phyloP scores from a whole-genome alignment of 1,140 invertebrate genomes.

The Rhyacophila brunnea region DNA sequence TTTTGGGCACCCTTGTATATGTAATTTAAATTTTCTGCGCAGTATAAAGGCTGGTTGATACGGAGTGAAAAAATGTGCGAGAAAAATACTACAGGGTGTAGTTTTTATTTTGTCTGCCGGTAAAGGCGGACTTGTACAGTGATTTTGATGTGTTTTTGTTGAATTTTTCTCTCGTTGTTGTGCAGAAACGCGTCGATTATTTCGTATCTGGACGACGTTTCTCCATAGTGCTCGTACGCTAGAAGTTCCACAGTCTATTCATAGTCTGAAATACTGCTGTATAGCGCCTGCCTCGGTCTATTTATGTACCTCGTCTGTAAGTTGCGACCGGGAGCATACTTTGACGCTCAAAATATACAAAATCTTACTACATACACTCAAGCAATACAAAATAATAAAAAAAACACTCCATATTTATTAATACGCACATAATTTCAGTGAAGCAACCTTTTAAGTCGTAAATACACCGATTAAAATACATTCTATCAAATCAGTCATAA shows the following conservation, averaged over 20 bases:
- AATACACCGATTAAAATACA: not conserved
- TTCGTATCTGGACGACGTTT: no score
- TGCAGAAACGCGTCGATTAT: constrained; percentile 2
- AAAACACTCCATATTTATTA: constrained; percentile 4
- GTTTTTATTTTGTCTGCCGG: not conserved
- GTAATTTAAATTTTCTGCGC: no score
- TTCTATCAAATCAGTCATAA: not conserved
- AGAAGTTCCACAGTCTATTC: constrained; percentile 9
- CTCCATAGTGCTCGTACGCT: no score
- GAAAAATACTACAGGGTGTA: not conserved
- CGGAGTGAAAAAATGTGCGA: not conserved
- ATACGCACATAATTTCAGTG: constrained; percentile 2
- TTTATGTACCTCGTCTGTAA: constrained; percentile 6
- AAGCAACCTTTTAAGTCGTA: not conserved
- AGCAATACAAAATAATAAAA: constrained; percentile 4
- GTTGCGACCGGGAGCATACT: constrained; percentile 6
- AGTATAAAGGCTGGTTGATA: no score
- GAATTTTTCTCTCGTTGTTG: constrained; percentile 1
- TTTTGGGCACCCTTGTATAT: no score
- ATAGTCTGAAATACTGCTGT: constrained; percentile 7
- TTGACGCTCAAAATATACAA: constrained; percentile 2
- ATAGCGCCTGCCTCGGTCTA: constrained; percentile 8
- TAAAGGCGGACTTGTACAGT: not conserved
- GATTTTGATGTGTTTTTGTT: not conserved
- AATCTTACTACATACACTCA: not conserved